Evolutionary conservation across 2,888 invertebrate species (phyloP).

Genomic region (Nomada lathburiana): DNA sequence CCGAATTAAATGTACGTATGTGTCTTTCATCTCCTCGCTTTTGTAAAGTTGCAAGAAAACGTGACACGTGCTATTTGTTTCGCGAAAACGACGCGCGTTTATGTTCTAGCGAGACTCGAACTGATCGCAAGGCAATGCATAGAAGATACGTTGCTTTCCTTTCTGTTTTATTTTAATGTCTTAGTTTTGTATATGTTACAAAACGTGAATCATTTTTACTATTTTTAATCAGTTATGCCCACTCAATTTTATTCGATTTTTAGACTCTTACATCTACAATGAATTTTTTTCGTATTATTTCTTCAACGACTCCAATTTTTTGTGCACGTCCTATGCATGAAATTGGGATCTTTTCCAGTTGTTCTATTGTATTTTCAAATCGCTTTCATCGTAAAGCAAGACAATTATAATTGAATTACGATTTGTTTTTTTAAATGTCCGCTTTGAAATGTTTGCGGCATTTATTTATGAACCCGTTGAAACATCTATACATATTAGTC

Average conservation of each 20-base stretch:
- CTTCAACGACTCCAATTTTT: background rate
- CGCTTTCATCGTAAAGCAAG: constrained; percentile 30
- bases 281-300: background rate
- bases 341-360: constrained; percentile 19
- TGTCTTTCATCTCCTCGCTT: constrained; percentile 61
- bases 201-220: background rate
- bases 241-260: too few species aligned
- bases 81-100: background rate
- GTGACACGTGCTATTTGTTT: constrained; percentile 3
- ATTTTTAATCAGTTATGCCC: background rate
- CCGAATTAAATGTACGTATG: constrained; percentile 47
- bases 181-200: background rate
- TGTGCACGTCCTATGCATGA: constrained; percentile 14
- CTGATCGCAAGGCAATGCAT: constrained; percentile 17
- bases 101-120: background rate
- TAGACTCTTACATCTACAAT: too few species aligned
- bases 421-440: constrained; percentile 9
- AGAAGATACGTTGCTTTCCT: constrained; percentile 3
- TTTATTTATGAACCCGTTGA: constrained; percentile 3
- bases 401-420: constrained; percentile 4
- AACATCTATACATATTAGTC: constrained; percentile 1
- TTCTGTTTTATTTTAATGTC: background rate
- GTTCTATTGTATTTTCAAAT: constrained; percentile 7
- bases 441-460: constrained; percentile 18
- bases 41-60: constrained; percentile 11